Conservation (phyloP, 2,113 vertebrate species). For the Montifringilla adamsi region DNA sequence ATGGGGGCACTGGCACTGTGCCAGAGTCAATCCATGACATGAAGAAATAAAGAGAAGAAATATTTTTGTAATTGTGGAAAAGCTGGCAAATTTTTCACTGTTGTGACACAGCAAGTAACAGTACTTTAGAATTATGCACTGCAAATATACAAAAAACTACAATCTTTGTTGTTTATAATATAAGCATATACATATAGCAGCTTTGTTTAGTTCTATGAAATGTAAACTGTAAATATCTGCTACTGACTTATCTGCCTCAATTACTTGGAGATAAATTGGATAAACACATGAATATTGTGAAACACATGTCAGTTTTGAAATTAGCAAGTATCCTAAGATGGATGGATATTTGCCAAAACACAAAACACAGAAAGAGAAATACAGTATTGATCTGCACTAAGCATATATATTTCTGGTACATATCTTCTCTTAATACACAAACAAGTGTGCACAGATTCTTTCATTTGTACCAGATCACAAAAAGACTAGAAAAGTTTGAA, state of each 20-base stretch:
- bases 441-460: neutral
- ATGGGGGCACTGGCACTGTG: too few relatives aligned
- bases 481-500: neutral
- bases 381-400: neutral
- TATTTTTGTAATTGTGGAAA: neutral
- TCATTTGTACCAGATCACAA: neutral
- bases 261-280: neutral
- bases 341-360: neutral
- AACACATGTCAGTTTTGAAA: neutral
- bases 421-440: neutral
- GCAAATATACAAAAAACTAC: conserved; percentile 17
- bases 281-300: neutral
- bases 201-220: conserved; percentile 52
- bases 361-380: neutral
- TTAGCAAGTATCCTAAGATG: neutral
- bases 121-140: conserved; percentile 39
- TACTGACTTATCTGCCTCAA: neutral
- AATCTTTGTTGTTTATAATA: conserved; percentile 27
- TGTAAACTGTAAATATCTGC: conserved; percentile 12
- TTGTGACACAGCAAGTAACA: conserved; percentile 22
- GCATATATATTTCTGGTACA: neutral
- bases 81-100: conserved; percentile 40
- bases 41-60: neutral
- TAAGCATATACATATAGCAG: neutral
- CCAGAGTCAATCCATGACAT: too few relatives aligned